A percentile compares a stretch with the other conserved stretches of the same genome.
phyloP scores from a whole-genome alignment of 2,888 invertebrate genomes.

The Amphipyra tragopoginis region DNA sequence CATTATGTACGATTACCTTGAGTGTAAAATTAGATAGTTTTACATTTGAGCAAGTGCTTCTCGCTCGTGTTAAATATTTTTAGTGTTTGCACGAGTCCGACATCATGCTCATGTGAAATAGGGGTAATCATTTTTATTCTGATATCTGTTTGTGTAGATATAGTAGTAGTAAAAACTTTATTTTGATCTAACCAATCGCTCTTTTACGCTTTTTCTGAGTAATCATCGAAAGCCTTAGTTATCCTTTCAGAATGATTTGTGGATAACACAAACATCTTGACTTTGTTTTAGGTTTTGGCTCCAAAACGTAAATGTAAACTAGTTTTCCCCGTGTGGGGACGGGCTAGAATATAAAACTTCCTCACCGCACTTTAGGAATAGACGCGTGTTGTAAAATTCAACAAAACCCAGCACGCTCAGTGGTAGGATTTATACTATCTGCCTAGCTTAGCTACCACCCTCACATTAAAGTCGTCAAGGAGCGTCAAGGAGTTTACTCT shows the following conservation, averaged over 20 bases:
- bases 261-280: background rate
- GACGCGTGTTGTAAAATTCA: too few relatives aligned
- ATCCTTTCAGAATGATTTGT: slow-evolving; percentile 18
- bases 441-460: too few relatives aligned
- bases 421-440: too few relatives aligned
- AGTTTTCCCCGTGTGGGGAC: too few relatives aligned
- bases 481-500: too few relatives aligned
- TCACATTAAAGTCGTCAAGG: too few relatives aligned
- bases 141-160: slow-evolving; percentile 34
- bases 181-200: slow-evolving; percentile 32
- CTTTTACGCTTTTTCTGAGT: slow-evolving; percentile 21
- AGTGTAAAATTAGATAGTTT: slow-evolving; percentile 79
- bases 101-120: slow-evolving; percentile 35
- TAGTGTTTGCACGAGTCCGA: slow-evolving; percentile 58
- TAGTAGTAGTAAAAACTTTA: slow-evolving; percentile 32
- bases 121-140: slow-evolving; percentile 39
- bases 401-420: too few relatives aligned
- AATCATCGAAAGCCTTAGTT: slow-evolving; percentile 18
- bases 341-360: too few relatives aligned
- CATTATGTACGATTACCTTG: slow-evolving; percentile 81
- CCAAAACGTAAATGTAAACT: background rate
- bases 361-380: too few relatives aligned
- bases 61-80: slow-evolving; percentile 68
- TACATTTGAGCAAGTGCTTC: slow-evolving; percentile 71
- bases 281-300: background rate